These are phyloP conservation scores for Plutomurus gul DNA, from an alignment of 1,140 invertebrate genomes.

Conservation along the genomic window DNA sequence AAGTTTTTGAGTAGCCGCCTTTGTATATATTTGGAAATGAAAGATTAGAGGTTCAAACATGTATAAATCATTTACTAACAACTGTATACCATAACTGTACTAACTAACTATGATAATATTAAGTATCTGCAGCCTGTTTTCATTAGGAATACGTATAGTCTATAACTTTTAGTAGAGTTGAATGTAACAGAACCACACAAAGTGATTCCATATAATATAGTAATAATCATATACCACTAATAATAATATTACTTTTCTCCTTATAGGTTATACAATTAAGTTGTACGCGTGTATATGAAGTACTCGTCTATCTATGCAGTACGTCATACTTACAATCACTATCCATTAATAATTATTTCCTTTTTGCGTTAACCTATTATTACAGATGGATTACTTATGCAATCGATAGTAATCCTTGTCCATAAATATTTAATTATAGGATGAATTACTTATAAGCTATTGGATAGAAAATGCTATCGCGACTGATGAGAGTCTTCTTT, in stretches of 20 bases:
- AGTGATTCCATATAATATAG: no score
- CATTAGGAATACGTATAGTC: background rate
- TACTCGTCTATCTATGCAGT: no score
- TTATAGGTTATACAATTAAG: no score
- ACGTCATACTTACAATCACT: background rate
- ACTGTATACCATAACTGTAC: no score
- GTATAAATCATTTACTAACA: conserved; percentile 11
- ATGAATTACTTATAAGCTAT: no score
- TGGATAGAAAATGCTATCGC: conserved; percentile 33
- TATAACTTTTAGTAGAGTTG: no score
- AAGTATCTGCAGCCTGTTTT: background rate
- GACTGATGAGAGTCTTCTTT: conserved; percentile 42
- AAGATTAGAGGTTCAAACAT: background rate
- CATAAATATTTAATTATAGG: background rate
- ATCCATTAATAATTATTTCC: background rate
- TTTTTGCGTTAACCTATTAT: background rate
- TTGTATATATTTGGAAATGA: background rate
- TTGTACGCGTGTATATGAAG: no score
- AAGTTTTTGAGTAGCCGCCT: background rate
- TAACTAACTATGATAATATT: background rate
- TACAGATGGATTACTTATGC: background rate
- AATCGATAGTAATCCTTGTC: no score
- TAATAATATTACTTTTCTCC: no score
- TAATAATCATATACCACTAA: no score
- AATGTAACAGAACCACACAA: no score